Evolutionary conservation across 2,797 vertebrate species (phyloP), one percentile per base, ranked within the genome.

Genomic region (Rousettus madagascariensis): DNA sequence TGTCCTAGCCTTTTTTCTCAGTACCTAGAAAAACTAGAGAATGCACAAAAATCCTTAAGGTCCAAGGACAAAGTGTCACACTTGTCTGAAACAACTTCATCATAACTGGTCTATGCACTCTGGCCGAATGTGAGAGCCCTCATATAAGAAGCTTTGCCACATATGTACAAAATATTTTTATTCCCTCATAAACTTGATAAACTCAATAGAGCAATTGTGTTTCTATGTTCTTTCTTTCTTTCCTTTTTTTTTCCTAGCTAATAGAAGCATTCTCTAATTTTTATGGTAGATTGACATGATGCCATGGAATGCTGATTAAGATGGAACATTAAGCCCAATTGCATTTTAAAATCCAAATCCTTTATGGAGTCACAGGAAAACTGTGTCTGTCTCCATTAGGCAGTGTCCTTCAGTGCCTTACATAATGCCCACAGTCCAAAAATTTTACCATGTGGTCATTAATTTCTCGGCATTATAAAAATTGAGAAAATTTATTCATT

Each of bases 291-390:
- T 0, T 74, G 41, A 94, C 30, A 66, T 66, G 84, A 88, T 41
- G 57, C 57, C 92, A 83, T 22, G 57, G 82, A 96, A 83, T 0
- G 0, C 55, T 96, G 61, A 84, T 83, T 90, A 75, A 92, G 95
- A 96, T 66, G 28, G 91, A 98, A 90, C 11, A 38, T 95, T 89
- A 95, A 97, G 69, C 79, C 24, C 87, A 88, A 69, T 38, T 96
- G 80, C 79, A 91, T 97, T 97, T 97, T 94, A 94, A 97, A 97
- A 93, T 94, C 93, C 12, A 80, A 28, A 33, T 93, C 80, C 16
- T 83, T 43, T 69, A 46, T 86, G 22, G 15, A 82, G 20, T 88
- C 19, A 13, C 15, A 93, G 75, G 75, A 94, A 78, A 95, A 79
- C 0, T 69, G 71, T 69, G 22, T 10, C 38, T 5, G 7, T 55